These are phyloP conservation scores for Isaurus tuberculatus DNA, from an alignment of 92 coral and sea anemone genomes.

Conservation along the genomic window DNA sequence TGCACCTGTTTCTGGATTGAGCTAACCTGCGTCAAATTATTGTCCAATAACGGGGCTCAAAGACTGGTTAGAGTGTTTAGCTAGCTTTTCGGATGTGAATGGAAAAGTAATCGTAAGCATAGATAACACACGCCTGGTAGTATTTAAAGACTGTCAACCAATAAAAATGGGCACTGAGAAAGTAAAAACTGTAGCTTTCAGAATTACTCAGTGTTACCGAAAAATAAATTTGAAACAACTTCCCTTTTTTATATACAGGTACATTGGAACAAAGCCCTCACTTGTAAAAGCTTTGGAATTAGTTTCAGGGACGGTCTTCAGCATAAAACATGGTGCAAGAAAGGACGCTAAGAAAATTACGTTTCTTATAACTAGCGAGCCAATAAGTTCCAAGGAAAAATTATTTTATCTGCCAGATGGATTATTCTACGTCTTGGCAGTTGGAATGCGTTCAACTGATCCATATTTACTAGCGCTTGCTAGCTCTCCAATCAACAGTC, in stretches of 20 bases:
- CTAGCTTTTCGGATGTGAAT: too few relatives aligned
- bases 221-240: neutral
- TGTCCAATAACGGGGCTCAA: too few relatives aligned
- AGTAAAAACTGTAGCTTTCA: too few relatives aligned
- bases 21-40: too few relatives aligned
- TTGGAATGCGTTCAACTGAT: neutral
- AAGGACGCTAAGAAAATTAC: constrained; percentile 27
- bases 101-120: too few relatives aligned
- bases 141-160: too few relatives aligned
- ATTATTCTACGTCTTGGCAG: constrained; percentile 13
- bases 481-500: neutral
- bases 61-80: too few relatives aligned
- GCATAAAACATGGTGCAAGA: neutral
- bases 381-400: neutral
- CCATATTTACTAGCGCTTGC: neutral
- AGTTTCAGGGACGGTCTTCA: neutral
- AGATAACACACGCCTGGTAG: too few relatives aligned
- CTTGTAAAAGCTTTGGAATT: constrained; percentile 19
- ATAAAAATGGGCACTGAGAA: too few relatives aligned
- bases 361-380: constrained; percentile 33
- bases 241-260: neutral
- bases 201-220: neutral
- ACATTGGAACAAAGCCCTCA: constrained; percentile 14
- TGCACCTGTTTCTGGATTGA: too few relatives aligned
- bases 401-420: neutral